Conservation (phyloP, 2,888 invertebrate genomes). For the Drosophila suboccidentalis region DNA sequence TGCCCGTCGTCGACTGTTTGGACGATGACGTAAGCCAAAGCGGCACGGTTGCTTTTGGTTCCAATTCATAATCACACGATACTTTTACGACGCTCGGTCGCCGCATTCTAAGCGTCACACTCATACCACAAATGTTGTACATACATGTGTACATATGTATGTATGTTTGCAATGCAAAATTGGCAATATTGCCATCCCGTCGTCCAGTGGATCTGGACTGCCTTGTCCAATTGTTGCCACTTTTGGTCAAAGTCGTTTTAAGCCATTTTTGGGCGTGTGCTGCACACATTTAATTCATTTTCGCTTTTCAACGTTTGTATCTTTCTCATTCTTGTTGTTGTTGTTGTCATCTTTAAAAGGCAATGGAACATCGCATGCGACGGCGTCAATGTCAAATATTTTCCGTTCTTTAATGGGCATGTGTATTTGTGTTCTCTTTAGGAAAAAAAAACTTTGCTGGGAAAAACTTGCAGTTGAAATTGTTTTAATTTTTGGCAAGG, state of each 20-base stretch:
- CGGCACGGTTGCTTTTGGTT: conserved; percentile 58
- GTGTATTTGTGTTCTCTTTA: conserved; percentile 21
- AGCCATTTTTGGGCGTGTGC: conserved; percentile 79
- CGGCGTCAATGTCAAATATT: conserved; percentile 73
- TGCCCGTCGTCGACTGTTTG: conserved; percentile 62
- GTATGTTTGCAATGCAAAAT: conserved; percentile 39
- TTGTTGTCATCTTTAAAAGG: conserved; percentile 56
- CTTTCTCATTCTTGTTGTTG: conserved; percentile 6
- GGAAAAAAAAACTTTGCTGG: conserved; percentile 25
- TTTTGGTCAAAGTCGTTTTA: conserved; percentile 67
- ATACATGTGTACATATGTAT: conserved; percentile 1
- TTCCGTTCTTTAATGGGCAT: conserved; percentile 71
- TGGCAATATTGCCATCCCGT: conserved; percentile 43
- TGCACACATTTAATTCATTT: conserved; percentile 62
- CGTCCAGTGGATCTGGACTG: conserved; percentile 53
- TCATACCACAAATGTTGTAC: conserved; percentile 5
- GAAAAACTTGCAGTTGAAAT: conserved; percentile 40
- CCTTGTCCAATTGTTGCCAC: conserved; percentile 74
- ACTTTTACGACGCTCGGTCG: conserved; percentile 57
- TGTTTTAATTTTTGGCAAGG: conserved; percentile 53
- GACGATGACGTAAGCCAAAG: conserved; percentile 73
- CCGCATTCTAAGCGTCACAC: conserved; percentile 57
- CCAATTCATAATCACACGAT: conserved; percentile 81
- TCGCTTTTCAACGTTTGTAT: conserved; percentile 57
- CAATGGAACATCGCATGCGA: conserved; percentile 33